phyloP scores from a whole-genome alignment of 2,797 vertebrate genomes.

The Sebastes aleutianus region DNA sequence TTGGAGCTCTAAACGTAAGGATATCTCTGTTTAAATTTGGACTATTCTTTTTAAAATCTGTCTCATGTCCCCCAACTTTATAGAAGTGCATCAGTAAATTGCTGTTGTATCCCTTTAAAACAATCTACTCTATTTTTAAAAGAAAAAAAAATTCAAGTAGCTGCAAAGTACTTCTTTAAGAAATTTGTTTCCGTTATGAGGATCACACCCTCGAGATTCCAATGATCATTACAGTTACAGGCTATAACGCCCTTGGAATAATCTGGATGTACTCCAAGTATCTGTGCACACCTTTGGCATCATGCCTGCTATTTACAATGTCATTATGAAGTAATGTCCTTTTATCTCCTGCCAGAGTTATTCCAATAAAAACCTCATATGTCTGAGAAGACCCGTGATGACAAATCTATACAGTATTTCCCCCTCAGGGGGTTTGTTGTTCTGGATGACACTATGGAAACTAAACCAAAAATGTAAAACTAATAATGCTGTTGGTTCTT shows the following conservation, averaged over 20 bases:
- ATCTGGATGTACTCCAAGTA: neutral
- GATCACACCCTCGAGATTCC: neutral
- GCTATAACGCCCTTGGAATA: neutral
- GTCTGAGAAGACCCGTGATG: neutral
- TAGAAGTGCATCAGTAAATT: too few relatives aligned
- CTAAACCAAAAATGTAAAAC: neutral
- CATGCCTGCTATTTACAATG: neutral
- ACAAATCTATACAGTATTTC: neutral
- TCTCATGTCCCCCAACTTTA: too few relatives aligned
- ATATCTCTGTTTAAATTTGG: too few relatives aligned
- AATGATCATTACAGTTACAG: neutral
- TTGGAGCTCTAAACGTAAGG: neutral
- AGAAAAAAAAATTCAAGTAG: neutral
- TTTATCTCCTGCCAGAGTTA: too few relatives aligned
- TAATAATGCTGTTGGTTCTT: neutral
- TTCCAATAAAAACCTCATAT: slow-evolving; percentile 16
- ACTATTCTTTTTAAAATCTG: too few relatives aligned
- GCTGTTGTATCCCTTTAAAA: too few relatives aligned
- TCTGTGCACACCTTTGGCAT: neutral
- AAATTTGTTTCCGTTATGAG: neutral
- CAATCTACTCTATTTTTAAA: too few relatives aligned
- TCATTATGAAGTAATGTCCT: accelerated
- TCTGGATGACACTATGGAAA: neutral
- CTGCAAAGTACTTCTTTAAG: neutral
- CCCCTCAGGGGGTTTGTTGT: neutral